A percentile compares a stretch with the other conserved stretches of the same genome.
These are phyloP conservation scores for Agrotis clavis DNA, from an alignment of 2,888 invertebrate species.

Conservation along the genomic window DNA sequence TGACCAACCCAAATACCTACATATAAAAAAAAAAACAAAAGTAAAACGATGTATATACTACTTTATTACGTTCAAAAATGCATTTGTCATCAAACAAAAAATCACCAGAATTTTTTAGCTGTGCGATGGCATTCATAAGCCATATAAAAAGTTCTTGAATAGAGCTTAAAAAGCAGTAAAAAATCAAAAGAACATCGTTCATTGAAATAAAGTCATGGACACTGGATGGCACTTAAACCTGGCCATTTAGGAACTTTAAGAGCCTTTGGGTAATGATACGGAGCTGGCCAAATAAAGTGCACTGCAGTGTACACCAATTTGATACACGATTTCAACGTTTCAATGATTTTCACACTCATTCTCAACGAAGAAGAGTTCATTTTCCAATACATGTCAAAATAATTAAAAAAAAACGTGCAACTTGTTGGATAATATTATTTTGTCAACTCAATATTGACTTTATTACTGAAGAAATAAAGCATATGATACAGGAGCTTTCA, in stretches of 20 bases:
- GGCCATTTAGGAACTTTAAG: constrained; percentile 61
- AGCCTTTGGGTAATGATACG: constrained; percentile 45
- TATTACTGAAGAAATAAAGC: constrained; percentile 25
- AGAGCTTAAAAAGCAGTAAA: neutral
- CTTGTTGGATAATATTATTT: neutral
- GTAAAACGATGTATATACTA: neutral
- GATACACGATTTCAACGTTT: neutral
- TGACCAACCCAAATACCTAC: too few species aligned
- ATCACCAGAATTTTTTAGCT: neutral
- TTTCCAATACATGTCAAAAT: neutral
- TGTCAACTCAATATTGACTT: constrained; percentile 21
- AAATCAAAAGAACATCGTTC: constrained; percentile 36
- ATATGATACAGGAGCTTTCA: neutral
- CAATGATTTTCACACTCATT: constrained; percentile 5
- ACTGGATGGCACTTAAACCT: constrained; percentile 50
- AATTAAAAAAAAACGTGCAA: neutral
- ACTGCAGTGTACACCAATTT: constrained; percentile 30
- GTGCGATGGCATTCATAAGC: neutral
- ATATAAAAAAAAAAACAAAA: neutral
- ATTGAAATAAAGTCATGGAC: constrained; percentile 55
- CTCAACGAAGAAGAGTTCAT: fast-evolving
- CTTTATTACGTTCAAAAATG: neutral
- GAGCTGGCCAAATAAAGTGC: constrained; percentile 48
- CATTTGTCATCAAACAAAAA: neutral
- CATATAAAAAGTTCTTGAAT: too few species aligned